phyloP scores from a whole-genome alignment of 2,797 vertebrate genomes.

The Pantherophis vulpinus region DNA sequence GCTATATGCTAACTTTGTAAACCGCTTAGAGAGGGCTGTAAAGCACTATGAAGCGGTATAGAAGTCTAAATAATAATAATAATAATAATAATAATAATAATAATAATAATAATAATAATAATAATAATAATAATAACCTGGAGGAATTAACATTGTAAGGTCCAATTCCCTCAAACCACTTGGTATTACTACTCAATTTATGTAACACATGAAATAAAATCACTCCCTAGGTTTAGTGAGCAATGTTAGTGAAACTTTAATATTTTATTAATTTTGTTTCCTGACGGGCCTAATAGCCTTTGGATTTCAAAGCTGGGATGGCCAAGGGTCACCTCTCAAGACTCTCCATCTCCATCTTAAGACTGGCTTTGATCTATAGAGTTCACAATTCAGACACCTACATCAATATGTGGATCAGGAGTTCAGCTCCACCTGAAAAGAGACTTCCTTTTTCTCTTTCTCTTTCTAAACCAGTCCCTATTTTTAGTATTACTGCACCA shows the following conservation, averaged over 20 bases:
- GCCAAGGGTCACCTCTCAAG: background rate
- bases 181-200: background rate
- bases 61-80: too few species aligned
- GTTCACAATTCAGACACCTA: background rate
- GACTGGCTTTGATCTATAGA: background rate
- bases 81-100: too few species aligned
- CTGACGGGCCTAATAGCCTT: background rate
- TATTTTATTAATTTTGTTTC: background rate
- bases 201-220: background rate
- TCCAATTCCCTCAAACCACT: background rate
- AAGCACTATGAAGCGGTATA: too few species aligned
- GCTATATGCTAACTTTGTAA: too few species aligned
- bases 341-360: background rate
- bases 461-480: background rate
- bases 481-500: background rate
- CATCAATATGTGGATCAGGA: background rate
- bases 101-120: too few species aligned
- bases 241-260: background rate
- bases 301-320: background rate
- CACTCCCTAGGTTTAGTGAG: background rate
- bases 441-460: background rate
- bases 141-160: background rate
- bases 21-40: too few species aligned
- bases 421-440: background rate
- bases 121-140: background rate